A percentile compares a stretch with the other conserved stretches of the same genome.
Evolutionary conservation across 2,113 vertebrate genomes (phyloP).

Genomic region (Notothenia coriiceps): DNA sequence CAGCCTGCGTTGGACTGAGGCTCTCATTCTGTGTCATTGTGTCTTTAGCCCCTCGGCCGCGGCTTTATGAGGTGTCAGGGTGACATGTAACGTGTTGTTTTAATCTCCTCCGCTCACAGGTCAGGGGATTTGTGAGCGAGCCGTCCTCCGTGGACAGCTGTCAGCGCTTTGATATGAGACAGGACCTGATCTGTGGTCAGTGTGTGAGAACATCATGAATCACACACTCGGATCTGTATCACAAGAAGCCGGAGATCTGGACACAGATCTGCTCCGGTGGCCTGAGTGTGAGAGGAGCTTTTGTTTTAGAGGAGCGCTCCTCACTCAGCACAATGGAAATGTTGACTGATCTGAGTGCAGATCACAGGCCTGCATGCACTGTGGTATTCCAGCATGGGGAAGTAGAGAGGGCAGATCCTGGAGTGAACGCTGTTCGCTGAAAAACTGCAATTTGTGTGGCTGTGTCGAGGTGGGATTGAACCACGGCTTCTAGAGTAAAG

Average conservation of each 20-base stretch:
- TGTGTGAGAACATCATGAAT: slow-evolving; percentile 42
- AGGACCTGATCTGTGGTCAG: slow-evolving; percentile 67
- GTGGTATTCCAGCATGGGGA: slow-evolving; percentile 7
- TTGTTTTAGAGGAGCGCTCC: slow-evolving; percentile 50
- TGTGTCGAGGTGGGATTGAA: too few relatives aligned
- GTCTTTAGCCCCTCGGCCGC: slow-evolving; percentile 36
- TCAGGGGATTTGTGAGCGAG: slow-evolving; percentile 24
- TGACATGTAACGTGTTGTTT: slow-evolving; percentile 57
- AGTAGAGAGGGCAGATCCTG: too few relatives aligned
- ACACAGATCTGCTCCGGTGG: slow-evolving; percentile 58
- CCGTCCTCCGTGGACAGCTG: slow-evolving; percentile 26
- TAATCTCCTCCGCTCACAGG: slow-evolving; percentile 24
- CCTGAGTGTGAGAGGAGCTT: slow-evolving; percentile 51
- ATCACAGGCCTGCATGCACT: slow-evolving; percentile 40
- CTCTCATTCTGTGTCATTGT: slow-evolving; percentile 28
- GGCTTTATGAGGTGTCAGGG: slow-evolving; percentile 66
- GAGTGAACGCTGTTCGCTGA: too few relatives aligned
- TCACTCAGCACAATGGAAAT: slow-evolving; percentile 47
- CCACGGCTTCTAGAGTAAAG: too few relatives aligned
- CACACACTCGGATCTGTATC: slow-evolving; percentile 31
- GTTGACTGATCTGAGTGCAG: slow-evolving; percentile 50
- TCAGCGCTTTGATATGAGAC: slow-evolving; percentile 53
- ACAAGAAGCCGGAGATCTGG: slow-evolving; percentile 8
- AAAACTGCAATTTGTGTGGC: too few relatives aligned
- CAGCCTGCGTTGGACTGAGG: slow-evolving; percentile 50